Conservation (phyloP, 2,888 invertebrate species). For the Tenthredo scrophulariae region DNA sequence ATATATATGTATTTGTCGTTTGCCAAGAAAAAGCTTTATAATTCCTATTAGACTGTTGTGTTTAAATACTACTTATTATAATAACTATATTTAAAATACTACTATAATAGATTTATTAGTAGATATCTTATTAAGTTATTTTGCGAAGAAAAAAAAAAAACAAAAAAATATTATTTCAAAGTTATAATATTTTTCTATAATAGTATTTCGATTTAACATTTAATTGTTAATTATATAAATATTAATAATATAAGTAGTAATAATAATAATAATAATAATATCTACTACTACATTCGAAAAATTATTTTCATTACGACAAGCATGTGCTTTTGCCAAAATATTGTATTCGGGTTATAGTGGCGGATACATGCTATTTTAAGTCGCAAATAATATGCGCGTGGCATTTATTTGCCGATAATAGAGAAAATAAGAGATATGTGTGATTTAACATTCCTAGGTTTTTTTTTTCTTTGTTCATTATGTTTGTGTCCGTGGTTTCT, state of each 20-base stretch:
- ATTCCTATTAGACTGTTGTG: not conserved
- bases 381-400: not conserved
- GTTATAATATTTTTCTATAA: not conserved
- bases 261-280: not conserved
- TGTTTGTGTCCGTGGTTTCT: not conserved
- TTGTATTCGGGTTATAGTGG: not conserved
- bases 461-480: not conserved
- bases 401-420: no score
- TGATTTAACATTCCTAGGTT: slow-evolving; percentile 9
- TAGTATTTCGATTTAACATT: not conserved
- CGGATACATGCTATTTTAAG: not conserved
- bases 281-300: not conserved
- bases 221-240: not conserved
- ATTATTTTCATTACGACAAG: not conserved
- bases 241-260: not conserved
- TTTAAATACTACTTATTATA: not conserved
- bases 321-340: not conserved
- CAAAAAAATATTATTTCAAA: not conserved
- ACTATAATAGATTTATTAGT: not conserved
- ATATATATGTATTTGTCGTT: not conserved
- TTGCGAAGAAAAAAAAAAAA: no score
- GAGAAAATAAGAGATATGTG: not conserved
- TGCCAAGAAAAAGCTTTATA: slow-evolving; percentile 2
- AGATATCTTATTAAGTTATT: not conserved
- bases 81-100: not conserved